These are phyloP conservation scores for Acrossocheilus wenchowensis DNA, from an alignment of 2,797 vertebrate species.

Conservation along the genomic window DNA sequence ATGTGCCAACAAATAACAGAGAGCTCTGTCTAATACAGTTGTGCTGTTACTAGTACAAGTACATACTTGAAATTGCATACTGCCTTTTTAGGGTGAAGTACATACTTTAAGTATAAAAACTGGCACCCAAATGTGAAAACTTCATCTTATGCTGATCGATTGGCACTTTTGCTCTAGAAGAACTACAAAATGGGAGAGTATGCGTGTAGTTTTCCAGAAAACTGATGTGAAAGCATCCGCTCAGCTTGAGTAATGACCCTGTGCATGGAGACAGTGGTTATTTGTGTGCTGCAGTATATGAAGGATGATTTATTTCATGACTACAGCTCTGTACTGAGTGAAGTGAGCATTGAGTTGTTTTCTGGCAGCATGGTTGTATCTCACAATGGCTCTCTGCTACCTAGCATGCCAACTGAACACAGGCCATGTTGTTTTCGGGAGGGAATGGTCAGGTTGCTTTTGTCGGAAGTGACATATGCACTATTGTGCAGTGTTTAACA, in stretches of 20 bases:
- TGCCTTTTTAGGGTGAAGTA: neutral
- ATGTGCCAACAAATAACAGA: too few species aligned
- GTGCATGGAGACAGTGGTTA: constrained; percentile 19
- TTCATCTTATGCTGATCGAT: neutral
- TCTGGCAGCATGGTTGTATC: constrained; percentile 31
- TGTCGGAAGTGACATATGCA: constrained; percentile 6
- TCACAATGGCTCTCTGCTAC: constrained; percentile 43
- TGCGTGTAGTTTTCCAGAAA: neutral
- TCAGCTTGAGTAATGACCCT: constrained; percentile 15
- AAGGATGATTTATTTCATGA: constrained; percentile 49
- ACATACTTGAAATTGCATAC: neutral
- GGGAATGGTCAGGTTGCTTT: constrained; percentile 31
- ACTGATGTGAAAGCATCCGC: constrained; percentile 10
- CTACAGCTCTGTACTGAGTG: constrained; percentile 34
- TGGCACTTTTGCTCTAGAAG: neutral
- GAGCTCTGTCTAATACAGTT: too few species aligned
- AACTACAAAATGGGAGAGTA: neutral
- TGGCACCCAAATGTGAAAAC: neutral
- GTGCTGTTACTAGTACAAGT: neutral
- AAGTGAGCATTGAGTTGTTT: constrained; percentile 51
- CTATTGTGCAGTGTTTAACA: constrained; percentile 22
- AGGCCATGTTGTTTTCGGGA: constrained; percentile 43
- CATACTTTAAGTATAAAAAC: neutral
- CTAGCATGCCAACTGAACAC: constrained; percentile 42
- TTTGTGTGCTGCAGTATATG: constrained; percentile 10